These are phyloP conservation scores for Hippasteria phrygiana DNA, from an alignment of 53 echinoderm and acorn worm species.

Conservation along the genomic window DNA sequence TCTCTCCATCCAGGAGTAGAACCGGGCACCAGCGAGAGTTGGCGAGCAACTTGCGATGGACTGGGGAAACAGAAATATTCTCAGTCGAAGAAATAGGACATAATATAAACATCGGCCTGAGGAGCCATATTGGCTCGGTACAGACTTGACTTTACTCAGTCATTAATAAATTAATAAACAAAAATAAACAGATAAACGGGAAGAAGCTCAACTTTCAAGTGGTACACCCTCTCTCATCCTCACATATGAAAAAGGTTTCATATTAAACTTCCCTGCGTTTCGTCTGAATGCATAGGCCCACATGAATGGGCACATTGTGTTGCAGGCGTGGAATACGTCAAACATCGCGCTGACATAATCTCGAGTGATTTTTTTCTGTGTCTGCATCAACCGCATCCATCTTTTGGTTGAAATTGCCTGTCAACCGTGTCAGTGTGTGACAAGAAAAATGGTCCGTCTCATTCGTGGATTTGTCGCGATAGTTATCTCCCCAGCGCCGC, in stretches of 20 bases:
- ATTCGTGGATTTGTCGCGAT: neutral
- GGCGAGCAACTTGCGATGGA: too few species aligned
- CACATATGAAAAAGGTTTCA: neutral
- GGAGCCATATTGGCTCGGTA: too few species aligned
- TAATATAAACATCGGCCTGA: too few species aligned
- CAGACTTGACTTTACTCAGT: too few species aligned
- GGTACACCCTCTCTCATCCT: neutral
- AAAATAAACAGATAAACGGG: too few species aligned
- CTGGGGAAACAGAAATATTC: too few species aligned
- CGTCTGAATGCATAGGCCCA: neutral
- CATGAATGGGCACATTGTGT: neutral
- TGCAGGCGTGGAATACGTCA: neutral
- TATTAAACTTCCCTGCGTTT: neutral
- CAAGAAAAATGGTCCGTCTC: neutral
- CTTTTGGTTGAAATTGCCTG: neutral
- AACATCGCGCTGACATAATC: neutral
- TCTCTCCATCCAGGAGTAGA: too few species aligned
- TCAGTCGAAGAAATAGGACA: too few species aligned
- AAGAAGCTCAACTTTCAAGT: too few species aligned
- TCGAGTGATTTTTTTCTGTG: neutral
- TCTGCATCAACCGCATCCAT: neutral
- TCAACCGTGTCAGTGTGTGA: neutral
- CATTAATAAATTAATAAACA: too few species aligned
- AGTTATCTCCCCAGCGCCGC: neutral
- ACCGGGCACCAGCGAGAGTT: too few species aligned